Base-by-base conservation (phyloP, 2,797 vertebrate genomes). In the Phoebastria nigripes region DNA sequence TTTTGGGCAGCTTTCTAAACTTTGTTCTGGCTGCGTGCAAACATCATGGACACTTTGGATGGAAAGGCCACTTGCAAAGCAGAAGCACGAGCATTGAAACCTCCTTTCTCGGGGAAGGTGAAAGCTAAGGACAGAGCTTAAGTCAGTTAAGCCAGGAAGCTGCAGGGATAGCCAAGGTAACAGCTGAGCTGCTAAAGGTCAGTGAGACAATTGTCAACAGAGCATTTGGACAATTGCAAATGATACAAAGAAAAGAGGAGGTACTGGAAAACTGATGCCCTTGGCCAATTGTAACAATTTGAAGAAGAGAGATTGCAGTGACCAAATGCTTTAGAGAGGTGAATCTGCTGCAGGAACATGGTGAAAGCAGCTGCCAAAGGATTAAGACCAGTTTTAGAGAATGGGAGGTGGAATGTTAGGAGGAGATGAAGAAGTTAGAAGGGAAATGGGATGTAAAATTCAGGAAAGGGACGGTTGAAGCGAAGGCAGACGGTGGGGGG, bases 391-490 rank as follows among this genome's bases (percentile, higher is more conserved):
- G 29, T 51, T 93, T 91, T 65, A 88, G 72, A 58, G 82, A 59
- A 67, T 6, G 41, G 39, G 70, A 95, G 73, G 90, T 55, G 22
- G 58, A 94, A 24, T 29, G 41, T 22, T 69, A 77, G 71, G 89
- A 91, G 62, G 62, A 83, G 49, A 81, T 78, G 82, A 86, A 93
- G 82, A 86, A 93, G 89, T 91, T 77, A 66, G 87, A 84, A 94
- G 54, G 89, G 91, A 94, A 96, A 96, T 19, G 49, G 89, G 65
- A 84, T 90, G 80, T 49, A n/a, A 88, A 93, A 94, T 76, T 93
- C 55, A 52, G 94, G 58, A 18, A 84, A 93, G 93, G 94, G 89
- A 96, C 0, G 21, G 66, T 37, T 55, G 76, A 95, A 96, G 84
- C 0, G 19, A 96, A 96, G 92, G 96, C 56, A 84, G 79, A 20